Percentiles rank a stretch among this genome's conserved stretches.
These are phyloP conservation scores for Meandrusa payeni DNA, from an alignment of 2,888 invertebrate species.

Conservation along the genomic window DNA sequence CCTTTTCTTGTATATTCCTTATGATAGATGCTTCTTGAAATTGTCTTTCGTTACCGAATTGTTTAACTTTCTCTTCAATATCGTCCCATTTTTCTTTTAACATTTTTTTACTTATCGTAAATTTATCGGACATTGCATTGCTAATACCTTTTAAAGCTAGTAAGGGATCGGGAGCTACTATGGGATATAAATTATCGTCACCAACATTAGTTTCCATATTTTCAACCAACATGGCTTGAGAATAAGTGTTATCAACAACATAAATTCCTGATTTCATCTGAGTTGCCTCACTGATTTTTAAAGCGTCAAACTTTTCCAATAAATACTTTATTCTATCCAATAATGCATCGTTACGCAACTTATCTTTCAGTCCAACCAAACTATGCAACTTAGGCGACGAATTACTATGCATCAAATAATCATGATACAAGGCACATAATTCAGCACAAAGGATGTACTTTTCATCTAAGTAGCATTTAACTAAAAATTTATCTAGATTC, in stretches of 20 bases:
- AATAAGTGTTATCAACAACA: conserved; percentile 72
- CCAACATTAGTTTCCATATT: conserved; percentile 36
- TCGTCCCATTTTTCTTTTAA: conserved; percentile 79
- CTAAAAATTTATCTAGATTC: conserved; percentile 82
- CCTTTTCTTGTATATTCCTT: conserved; percentile 32
- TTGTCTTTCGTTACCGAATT: conserved; percentile 56
- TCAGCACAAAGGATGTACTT: conserved; percentile 82
- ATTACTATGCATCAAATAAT: conserved; percentile 71
- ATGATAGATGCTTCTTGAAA: conserved; percentile 25
- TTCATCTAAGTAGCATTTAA: conserved; percentile 81
- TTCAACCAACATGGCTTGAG: conserved; percentile 51
- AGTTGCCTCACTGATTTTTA: conserved; percentile 61
- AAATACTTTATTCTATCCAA: conserved; percentile 63
- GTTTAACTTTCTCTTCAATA: conserved; percentile 73
- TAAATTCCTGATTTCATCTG: conserved; percentile 80
- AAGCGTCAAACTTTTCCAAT: conserved; percentile 53
- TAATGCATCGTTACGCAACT: conserved; percentile 59
- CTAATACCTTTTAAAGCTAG: conserved; percentile 77
- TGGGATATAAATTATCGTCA: conserved; percentile 59
- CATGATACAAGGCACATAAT: conserved; percentile 76
- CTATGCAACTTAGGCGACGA: conserved; percentile 76
- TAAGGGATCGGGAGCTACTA: conserved; percentile 64
- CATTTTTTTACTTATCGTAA: conserved; percentile 74
- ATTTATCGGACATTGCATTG: conserved; percentile 72
- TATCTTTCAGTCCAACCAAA: conserved; percentile 73